Conservation (phyloP, 2,797 vertebrate genomes). For the Notamacropus eugenii region DNA sequence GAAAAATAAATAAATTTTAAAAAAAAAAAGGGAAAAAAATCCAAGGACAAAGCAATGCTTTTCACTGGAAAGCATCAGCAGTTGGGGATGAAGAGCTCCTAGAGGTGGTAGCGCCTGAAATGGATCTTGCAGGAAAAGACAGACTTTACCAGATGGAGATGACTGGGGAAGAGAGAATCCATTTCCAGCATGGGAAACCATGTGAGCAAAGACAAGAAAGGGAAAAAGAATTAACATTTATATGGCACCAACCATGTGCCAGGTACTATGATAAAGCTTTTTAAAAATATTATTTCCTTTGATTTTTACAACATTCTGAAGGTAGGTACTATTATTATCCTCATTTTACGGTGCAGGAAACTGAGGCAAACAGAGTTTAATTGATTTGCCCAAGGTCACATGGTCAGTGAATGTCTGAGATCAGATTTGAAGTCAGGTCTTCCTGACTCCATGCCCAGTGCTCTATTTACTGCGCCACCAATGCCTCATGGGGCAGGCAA, state of each 20-base stretch:
- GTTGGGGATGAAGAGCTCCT: background rate
- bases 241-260: background rate
- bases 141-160: background rate
- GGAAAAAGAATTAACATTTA: background rate
- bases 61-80: background rate
- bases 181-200: background rate
- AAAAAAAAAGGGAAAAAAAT: no score
- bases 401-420: background rate
- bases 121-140: background rate
- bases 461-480: background rate
- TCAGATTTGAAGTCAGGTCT: background rate
- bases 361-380: background rate
- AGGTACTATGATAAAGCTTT: background rate
- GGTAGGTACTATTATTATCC: background rate
- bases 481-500: background rate
- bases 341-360: background rate
- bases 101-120: background rate
- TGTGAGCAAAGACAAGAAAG: background rate
- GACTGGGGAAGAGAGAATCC: background rate
- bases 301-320: background rate
- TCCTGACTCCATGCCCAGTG: background rate
- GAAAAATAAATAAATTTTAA: no score
- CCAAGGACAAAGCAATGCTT: background rate
- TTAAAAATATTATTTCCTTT: background rate
- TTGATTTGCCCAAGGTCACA: background rate